phyloP scores from a whole-genome alignment of 1,140 invertebrate species.

The Dreissena polymorpha region DNA sequence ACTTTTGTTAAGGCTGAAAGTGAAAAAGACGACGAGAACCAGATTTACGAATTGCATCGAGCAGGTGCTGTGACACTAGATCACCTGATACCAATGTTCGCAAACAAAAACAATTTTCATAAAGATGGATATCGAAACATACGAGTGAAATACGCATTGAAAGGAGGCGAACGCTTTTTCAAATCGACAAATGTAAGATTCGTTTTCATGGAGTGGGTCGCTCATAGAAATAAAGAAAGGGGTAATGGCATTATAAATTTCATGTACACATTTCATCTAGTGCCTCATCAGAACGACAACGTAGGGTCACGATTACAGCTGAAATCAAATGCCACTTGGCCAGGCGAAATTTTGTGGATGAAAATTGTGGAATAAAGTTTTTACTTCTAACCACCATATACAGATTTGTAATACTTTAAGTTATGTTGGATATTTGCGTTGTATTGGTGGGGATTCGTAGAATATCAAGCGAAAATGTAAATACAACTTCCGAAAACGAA shows the following conservation, averaged over 20 bases:
- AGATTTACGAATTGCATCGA: neutral
- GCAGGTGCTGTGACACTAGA: constrained; percentile 53
- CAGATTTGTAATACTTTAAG: too few species aligned
- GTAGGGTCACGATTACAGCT: constrained; percentile 26
- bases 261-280: constrained; percentile 18
- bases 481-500: too few species aligned
- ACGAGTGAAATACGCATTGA: constrained; percentile 62
- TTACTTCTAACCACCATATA: too few species aligned
- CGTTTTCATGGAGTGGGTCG: constrained; percentile 71
- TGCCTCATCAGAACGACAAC: constrained; percentile 38
- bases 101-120: constrained; percentile 45
- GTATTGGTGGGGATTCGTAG: too few species aligned
- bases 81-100: constrained; percentile 53
- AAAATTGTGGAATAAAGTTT: neutral
- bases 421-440: too few species aligned
- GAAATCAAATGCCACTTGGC: constrained; percentile 29
- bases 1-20: constrained; percentile 35
- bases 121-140: constrained; percentile 65
- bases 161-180: constrained; percentile 58
- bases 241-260: constrained; percentile 44
- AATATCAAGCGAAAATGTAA: too few species aligned
- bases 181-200: constrained; percentile 58
- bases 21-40: neutral
- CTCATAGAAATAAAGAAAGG: constrained; percentile 22
- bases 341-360: constrained; percentile 49